Conservation (phyloP, 2,113 vertebrate genomes). For the Malurus cyaneus region DNA sequence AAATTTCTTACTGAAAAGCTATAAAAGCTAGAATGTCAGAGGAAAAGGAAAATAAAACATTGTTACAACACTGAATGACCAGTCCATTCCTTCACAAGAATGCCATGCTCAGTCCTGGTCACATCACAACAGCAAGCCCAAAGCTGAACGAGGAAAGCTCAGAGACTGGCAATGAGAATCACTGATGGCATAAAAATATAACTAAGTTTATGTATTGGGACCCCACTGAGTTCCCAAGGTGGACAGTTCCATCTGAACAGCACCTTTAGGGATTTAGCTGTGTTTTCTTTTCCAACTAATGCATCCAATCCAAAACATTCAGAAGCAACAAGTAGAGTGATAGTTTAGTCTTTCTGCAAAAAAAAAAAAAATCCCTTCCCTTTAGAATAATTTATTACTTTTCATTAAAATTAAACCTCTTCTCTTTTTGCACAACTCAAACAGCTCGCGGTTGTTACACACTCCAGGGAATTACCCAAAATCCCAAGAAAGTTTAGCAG, state of each 20-base stretch:
- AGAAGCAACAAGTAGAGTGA: neutral
- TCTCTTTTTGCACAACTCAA: neutral
- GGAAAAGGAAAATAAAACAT: neutral
- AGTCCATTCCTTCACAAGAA: neutral
- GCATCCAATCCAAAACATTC: neutral
- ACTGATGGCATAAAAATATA: accelerated
- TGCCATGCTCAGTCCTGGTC: neutral
- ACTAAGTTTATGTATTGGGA: neutral
- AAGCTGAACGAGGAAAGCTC: neutral
- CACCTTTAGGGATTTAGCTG: neutral
- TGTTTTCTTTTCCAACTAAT: neutral
- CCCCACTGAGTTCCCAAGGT: accelerated
- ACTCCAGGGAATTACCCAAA: neutral
- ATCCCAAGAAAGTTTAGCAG: neutral
- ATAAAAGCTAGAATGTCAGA: neutral
- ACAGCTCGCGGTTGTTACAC: neutral
- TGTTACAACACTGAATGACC: neutral
- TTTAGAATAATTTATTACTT: neutral
- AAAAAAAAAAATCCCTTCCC: neutral
- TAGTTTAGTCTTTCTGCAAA: neutral
- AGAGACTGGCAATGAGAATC: neutral
- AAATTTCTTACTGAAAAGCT: neutral
- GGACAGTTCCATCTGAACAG: neutral
- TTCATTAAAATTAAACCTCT: neutral
- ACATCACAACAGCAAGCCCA: neutral